Conservation (phyloP, 1,140 invertebrate genomes). For the Pinna nobilis region DNA sequence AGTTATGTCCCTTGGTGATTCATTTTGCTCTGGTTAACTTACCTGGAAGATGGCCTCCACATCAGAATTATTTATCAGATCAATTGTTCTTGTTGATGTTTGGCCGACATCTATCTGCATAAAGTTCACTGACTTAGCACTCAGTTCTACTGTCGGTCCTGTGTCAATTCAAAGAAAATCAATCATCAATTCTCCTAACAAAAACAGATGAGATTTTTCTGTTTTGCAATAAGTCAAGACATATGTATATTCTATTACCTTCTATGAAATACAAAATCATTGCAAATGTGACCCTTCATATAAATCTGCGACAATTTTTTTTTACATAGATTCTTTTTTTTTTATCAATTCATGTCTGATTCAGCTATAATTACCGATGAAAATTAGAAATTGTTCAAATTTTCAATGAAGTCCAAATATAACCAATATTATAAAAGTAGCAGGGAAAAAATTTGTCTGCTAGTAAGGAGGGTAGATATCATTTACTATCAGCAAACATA, state of each 20-base stretch:
- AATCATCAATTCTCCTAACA: neutral
- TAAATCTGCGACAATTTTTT: no score
- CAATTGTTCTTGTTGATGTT: constrained; percentile 59
- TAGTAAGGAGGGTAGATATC: no score
- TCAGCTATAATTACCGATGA: no score
- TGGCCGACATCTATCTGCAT: constrained; percentile 66
- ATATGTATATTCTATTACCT: constrained; percentile 67
- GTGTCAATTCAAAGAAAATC: constrained; percentile 26
- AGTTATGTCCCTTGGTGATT: neutral
- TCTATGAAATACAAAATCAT: no score
- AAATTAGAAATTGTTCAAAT: no score
- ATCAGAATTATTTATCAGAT: constrained; percentile 69
- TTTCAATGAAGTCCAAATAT: no score
- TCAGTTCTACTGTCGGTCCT: constrained; percentile 69
- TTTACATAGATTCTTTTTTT: no score
- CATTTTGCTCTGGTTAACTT: neutral
- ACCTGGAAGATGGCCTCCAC: constrained; percentile 69
- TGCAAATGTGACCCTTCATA: no score
- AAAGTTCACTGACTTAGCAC: constrained; percentile 66
- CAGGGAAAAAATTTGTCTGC: no score
- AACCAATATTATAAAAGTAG: no score
- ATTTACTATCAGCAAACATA: no score
- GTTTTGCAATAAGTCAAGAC: constrained; percentile 42
- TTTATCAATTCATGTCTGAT: no score
- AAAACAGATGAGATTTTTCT: neutral